These are phyloP conservation scores for Pardosa pseudoannulata DNA, from an alignment of 2,888 invertebrate genomes.

Conservation along the genomic window DNA sequence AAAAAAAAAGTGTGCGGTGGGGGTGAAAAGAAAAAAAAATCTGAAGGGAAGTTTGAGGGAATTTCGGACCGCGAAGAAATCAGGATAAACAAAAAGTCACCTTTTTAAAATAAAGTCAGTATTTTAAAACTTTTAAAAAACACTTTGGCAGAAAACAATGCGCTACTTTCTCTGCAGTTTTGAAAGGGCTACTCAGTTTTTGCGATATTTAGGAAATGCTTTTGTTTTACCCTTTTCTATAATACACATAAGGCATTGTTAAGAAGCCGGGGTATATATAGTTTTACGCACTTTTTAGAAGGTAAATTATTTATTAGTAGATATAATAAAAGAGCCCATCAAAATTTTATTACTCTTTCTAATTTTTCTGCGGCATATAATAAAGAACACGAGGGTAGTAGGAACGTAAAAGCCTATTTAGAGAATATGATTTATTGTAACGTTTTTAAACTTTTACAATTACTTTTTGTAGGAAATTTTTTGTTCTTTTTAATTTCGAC, in stretches of 20 bases:
- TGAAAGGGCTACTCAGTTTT: slow-evolving; percentile 3
- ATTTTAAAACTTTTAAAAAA: slow-evolving; percentile 42
- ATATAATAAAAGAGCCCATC: slow-evolving; percentile 6
- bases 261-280: neutral
- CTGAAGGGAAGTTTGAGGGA: slow-evolving; percentile 11
- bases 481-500: neutral
- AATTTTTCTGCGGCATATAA: neutral
- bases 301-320: slow-evolving; percentile 9
- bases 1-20: slow-evolving; percentile 13
- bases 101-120: slow-evolving; percentile 40
- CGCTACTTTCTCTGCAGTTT: neutral
- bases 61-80: slow-evolving; percentile 38
- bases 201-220: slow-evolving; percentile 29
- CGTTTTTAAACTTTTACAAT: neutral
- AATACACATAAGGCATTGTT: neutral
- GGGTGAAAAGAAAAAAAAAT: neutral
- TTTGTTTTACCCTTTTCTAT: slow-evolving; percentile 22
- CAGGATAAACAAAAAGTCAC: slow-evolving; percentile 35
- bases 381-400: neutral
- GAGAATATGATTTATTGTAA: neutral
- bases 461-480: neutral
- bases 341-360: slow-evolving; percentile 4
- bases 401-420: neutral
- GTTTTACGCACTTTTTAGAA: slow-evolving; percentile 7
- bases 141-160: slow-evolving; percentile 36